These are phyloP conservation scores for Zaprionus obscuricornis DNA, from an alignment of 2,888 invertebrate species.

Conservation along the genomic window DNA sequence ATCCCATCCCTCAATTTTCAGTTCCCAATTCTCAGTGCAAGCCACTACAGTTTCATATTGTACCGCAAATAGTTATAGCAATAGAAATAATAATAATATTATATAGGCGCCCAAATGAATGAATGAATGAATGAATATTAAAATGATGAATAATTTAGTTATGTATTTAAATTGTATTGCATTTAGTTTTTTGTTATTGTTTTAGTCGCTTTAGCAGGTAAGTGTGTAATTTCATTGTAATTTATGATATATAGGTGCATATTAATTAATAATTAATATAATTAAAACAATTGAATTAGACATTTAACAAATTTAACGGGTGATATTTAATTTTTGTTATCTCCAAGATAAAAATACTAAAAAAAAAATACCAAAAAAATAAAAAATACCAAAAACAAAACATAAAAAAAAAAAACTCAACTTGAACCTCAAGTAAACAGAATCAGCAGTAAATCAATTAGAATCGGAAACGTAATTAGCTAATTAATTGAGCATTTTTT, in stretches of 20 bases:
- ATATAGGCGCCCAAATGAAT: conserved; percentile 20
- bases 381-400: too few species aligned
- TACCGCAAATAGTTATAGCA: too few species aligned
- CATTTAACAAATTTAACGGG: conserved; percentile 63
- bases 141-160: conserved; percentile 38
- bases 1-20: background rate
- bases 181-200: conserved; percentile 35
- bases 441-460: too few species aligned
- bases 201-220: conserved; percentile 59
- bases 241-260: conserved; percentile 26
- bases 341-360: conserved; percentile 22
- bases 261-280: conserved; percentile 22
- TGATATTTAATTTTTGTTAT: conserved; percentile 69
- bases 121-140: too few species aligned
- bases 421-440: conserved; percentile 1
- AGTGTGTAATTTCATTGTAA: conserved; percentile 51
- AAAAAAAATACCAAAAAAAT: too few species aligned
- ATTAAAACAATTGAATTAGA: conserved; percentile 56
- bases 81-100: conserved; percentile 14
- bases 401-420: too few species aligned
- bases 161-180: conserved; percentile 28
- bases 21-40: too few species aligned
- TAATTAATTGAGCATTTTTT: too few species aligned
- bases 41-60: too few species aligned
- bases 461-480: too few species aligned